Conservation (phyloP, 2,888 invertebrate genomes). For the Chrysolina haemoptera region DNA sequence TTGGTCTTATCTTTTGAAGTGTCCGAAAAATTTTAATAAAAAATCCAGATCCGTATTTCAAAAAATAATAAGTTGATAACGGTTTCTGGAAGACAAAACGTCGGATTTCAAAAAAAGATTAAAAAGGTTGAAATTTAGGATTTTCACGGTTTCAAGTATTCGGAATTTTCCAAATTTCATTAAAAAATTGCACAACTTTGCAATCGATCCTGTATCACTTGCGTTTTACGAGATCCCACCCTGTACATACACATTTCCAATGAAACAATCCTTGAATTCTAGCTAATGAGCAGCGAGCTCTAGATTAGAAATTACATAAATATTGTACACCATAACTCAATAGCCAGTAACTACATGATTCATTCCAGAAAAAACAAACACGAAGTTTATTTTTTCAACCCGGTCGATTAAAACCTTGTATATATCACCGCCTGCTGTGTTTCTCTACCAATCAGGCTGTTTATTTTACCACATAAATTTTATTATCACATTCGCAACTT, state of each 20-base stretch:
- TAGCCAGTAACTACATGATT: not conserved
- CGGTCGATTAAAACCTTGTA: not conserved
- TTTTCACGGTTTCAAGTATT: no score
- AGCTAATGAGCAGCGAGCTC: not conserved
- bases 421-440: not conserved
- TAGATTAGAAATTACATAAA: not conserved
- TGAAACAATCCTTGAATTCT: not conserved
- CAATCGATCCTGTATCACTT: no score
- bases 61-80: no score
- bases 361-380: conserved; percentile 2
- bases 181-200: no score
- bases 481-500: not conserved
- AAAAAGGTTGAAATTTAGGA: no score
- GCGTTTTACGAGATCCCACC: no score
- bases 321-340: not conserved
- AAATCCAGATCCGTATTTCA: no score
- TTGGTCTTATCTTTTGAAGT: no score
- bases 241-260: not conserved
- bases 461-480: not conserved
- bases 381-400: not conserved
- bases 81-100: no score
- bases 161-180: no score
- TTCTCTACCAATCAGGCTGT: not conserved
- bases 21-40: no score
- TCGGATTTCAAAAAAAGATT: no score